These are phyloP conservation scores for Cebus imitator DNA, from an alignment of 2,113 vertebrate genomes.

Conservation along the genomic window DNA sequence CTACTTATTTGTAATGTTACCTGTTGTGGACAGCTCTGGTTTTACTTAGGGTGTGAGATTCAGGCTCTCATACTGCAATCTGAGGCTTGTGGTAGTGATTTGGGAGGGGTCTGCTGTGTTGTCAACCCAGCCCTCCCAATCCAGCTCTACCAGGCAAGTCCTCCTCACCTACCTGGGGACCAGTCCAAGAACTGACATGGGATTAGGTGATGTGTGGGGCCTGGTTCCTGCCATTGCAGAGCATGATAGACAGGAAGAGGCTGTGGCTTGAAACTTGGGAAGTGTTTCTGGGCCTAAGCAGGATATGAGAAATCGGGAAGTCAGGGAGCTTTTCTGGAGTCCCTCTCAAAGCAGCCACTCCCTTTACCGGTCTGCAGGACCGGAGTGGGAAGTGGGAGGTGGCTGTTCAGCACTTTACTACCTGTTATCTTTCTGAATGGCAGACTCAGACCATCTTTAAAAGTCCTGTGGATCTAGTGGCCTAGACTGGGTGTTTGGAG, in stretches of 20 bases:
- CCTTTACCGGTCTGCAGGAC: not conserved
- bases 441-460: not conserved
- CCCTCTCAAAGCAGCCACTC: not conserved
- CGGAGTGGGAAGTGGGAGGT: fast-evolving
- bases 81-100: not conserved
- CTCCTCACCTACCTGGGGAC: not conserved
- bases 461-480: not conserved
- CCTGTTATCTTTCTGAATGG: not conserved
- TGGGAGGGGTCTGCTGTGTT: not conserved
- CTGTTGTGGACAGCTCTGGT: not conserved
- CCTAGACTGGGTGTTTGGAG: not conserved
- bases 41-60: not conserved
- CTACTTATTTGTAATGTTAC: not conserved
- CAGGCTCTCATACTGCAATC: not conserved
- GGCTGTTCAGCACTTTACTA: not conserved
- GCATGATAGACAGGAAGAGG: not conserved
- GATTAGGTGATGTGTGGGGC: not conserved
- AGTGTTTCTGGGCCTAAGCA: not conserved
- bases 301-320: not conserved
- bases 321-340: not conserved
- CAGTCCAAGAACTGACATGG: not conserved
- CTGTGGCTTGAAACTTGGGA: not conserved
- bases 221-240: not conserved
- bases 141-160: not conserved
- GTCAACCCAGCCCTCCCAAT: not conserved